Evolutionary conservation across 2,888 invertebrate genomes (phyloP).

Genomic region (Arge pagana): DNA sequence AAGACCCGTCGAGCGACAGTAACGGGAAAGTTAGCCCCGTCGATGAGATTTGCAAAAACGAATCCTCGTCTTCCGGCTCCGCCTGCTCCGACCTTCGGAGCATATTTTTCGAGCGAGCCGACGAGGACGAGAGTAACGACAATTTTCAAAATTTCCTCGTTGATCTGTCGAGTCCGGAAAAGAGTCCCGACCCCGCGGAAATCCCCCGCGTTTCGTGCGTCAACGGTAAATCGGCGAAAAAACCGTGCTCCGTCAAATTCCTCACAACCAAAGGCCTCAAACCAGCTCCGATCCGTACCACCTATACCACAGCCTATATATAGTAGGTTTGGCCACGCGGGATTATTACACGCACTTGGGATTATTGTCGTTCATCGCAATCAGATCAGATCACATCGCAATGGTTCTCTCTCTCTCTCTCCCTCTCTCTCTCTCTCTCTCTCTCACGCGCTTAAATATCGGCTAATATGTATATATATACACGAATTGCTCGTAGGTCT

Average conservation of each 20-base stretch:
- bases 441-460: slow-evolving; percentile 47
- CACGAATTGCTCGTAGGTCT: slow-evolving; percentile 54
- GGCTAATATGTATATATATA: slow-evolving; percentile 50
- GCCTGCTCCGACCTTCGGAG: too few species aligned
- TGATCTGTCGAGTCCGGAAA: too few species aligned
- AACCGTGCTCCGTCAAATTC: slow-evolving; percentile 50
- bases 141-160: too few species aligned
- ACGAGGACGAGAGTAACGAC: too few species aligned
- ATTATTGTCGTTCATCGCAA: slow-evolving; percentile 12
- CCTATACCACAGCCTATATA: slow-evolving; percentile 56
- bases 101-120: too few species aligned
- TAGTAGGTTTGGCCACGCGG: slow-evolving; percentile 31
- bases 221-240: slow-evolving; percentile 43
- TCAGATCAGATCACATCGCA: slow-evolving; percentile 11
- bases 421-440: too few species aligned
- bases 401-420: too few species aligned
- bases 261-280: slow-evolving; percentile 51
- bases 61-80: too few species aligned
- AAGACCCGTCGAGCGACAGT: slow-evolving; percentile 34
- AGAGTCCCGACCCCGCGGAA: slow-evolving; percentile 39
- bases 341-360: slow-evolving; percentile 14
- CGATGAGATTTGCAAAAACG: too few species aligned
- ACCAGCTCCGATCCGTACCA: slow-evolving; percentile 50
- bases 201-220: slow-evolving; percentile 48
- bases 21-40: slow-evolving; percentile 22